Evolutionary conservation across 2,888 invertebrate species (phyloP), one percentile per base, ranked within the genome.

Genomic region (Hemicrepidius hirtus): DNA sequence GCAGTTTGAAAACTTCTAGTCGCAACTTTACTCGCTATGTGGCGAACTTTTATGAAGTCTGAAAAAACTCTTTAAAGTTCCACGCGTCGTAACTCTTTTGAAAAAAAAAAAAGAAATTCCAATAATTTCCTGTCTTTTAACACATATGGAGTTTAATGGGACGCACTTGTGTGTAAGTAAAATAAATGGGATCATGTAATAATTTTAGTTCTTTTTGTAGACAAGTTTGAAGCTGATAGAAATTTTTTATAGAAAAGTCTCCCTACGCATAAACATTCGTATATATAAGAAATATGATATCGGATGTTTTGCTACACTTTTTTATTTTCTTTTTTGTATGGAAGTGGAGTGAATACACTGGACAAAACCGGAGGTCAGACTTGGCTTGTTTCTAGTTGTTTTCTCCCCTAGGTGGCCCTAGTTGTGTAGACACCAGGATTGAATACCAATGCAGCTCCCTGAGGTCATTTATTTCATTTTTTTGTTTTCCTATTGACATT

Each of bases 391-490:
- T 77, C 77, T 68, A 74, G 73, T 76, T 75, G 76, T 78, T 75
- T 78, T 74, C 76, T 78, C 78, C 76, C 75, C 35, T 75, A 76
- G 78, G 78, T 78, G 73, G 75, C 73, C 66, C 72, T 77, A 75
- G 76, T 75, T 75, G 75, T 74, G 77, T 67, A 75, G 76, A 75
- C 73, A 75, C 75, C 68, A 75, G 79, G 80, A 80, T 80, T 79
- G 80, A 80, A 80, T 80, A 80, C 79, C 79, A 79, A 79, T 79
- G 79, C 74, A 75, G 73, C 74, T 79, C 80, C 78, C 80, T 37
- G 67, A 77, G 80, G 79, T 80, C 80, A 78, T 80, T 80, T 79
- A 79, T 80, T 80, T 80, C 79, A 79, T 79, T 79, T 78, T 68
- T 78, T 79, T 76, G 69, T 74, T 75, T 73, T 67, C 68, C 75